Percentiles rank a stretch among this genome's conserved stretches.
phyloP scores from a whole-genome alignment of 92 coral and sea anemone species.

The Hydrozoanthus gracilis region DNA sequence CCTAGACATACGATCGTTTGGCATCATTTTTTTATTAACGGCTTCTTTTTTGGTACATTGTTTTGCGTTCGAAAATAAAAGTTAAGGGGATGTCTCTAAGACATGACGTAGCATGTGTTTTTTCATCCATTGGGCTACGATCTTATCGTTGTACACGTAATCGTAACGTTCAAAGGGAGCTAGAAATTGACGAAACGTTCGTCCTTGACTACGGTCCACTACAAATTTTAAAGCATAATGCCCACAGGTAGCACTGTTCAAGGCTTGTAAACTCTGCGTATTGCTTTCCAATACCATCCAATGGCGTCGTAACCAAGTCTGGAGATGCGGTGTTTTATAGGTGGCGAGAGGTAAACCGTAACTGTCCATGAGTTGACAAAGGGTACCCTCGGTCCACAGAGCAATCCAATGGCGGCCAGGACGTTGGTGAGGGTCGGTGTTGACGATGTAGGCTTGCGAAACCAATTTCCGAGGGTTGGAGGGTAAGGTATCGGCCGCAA shows the following conservation, averaged over 20 bases:
- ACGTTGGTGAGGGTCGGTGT: slow-evolving; percentile 3
- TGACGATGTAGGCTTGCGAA: slow-evolving; percentile 16
- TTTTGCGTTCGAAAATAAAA: too few species aligned
- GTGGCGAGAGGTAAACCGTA: slow-evolving; percentile 15
- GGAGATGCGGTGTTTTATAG: background rate
- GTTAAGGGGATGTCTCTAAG: too few species aligned
- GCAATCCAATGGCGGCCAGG: slow-evolving; percentile 10
- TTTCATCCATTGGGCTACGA: too few species aligned
- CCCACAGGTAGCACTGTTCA: slow-evolving; percentile 1
- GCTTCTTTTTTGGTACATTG: too few species aligned
- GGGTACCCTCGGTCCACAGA: background rate
- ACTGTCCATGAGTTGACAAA: slow-evolving; percentile 17
- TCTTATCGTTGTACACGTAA: too few species aligned
- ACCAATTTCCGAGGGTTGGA: background rate
- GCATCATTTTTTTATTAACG: too few species aligned
- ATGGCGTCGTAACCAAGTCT: background rate
- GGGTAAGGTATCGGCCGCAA: slow-evolving; percentile 22
- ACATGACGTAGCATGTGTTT: too few species aligned
- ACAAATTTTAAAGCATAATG: background rate
- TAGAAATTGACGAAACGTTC: too few species aligned
- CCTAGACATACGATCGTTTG: too few species aligned
- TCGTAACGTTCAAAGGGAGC: too few species aligned
- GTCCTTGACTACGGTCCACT: too few species aligned
- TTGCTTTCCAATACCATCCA: background rate
- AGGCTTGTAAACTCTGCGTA: slow-evolving; percentile 15